phyloP scores from a whole-genome alignment of 1,140 invertebrate species.

The Microplitis mediator region DNA sequence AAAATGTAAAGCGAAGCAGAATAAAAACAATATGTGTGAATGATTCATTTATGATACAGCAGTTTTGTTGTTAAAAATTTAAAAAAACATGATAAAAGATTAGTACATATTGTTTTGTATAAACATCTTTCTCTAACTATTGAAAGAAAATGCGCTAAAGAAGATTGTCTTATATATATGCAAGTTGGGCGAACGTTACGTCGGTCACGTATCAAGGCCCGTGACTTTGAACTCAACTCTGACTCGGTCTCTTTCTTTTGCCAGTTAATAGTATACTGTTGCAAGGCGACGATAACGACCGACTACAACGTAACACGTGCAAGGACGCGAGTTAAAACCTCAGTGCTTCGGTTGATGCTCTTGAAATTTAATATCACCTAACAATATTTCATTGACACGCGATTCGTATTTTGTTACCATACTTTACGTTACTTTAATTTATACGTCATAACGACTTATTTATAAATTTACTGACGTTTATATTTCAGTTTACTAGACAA shows the following conservation, averaged over 20 bases:
- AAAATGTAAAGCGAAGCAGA: constrained; percentile 6
- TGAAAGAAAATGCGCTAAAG: background rate
- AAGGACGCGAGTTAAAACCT: constrained; percentile 14
- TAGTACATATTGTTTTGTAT: background rate
- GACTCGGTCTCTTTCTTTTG: constrained; percentile 13
- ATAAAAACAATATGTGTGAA: background rate
- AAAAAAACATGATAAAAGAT: background rate
- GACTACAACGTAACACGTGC: constrained; percentile 20
- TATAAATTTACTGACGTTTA: background rate
- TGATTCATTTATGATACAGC: constrained; percentile 4
- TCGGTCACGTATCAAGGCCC: constrained; percentile 31
- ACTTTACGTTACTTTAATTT: background rate
- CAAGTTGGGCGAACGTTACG: background rate
- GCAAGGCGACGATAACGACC: constrained; percentile 10
- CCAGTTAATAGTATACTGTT: background rate
- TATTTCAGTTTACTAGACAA: too few relatives aligned
- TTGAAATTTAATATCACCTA: constrained; percentile 19
- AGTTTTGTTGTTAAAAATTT: background rate
- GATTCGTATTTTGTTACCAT: constrained; percentile 9
- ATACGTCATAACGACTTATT: background rate
- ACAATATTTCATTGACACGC: constrained; percentile 16
- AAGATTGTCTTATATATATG: background rate
- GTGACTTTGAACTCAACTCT: constrained; percentile 43
- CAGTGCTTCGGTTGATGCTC: constrained; percentile 21
- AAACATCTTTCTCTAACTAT: background rate